Percentiles rank a stretch among this genome's conserved stretches.
Conservation (phyloP, 2,113 vertebrate genomes). For the Cyrtonyx montezumae region DNA sequence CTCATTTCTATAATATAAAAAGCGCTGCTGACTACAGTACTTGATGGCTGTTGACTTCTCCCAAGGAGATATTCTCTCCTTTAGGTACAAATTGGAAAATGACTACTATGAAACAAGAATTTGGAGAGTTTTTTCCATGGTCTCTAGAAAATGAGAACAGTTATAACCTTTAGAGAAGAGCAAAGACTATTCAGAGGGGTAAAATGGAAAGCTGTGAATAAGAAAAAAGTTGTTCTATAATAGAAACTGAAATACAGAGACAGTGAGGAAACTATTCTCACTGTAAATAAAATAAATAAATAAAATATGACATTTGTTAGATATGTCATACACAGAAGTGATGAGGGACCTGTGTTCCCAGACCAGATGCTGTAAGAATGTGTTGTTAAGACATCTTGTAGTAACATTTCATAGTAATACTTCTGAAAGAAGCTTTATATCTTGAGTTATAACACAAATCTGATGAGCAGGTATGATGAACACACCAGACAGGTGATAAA, state of each 20-base stretch:
- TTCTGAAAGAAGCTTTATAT: neutral
- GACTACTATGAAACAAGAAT: neutral
- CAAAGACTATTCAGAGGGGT: neutral
- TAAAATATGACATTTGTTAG: neutral
- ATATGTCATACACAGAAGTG: neutral
- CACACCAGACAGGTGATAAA: neutral
- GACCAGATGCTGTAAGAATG: neutral
- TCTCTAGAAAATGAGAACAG: neutral
- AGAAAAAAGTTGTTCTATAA: neutral
- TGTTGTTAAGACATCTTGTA: neutral
- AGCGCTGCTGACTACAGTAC: neutral
- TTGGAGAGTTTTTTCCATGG: neutral
- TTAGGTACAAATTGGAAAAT: neutral
- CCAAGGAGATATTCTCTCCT: neutral
- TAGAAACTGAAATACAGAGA: neutral
- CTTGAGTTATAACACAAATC: constrained; percentile 21
- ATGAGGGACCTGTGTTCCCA: neutral
- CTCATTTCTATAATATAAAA: neutral
- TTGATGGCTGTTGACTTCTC: neutral
- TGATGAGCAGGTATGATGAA: neutral
- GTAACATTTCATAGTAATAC: neutral
- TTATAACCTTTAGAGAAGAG: neutral
- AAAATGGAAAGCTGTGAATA: neutral
- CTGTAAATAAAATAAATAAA: neutral
- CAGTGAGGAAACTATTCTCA: neutral